Evolutionary conservation across 2,797 vertebrate species (phyloP), one percentile per base, ranked within the genome.

Genomic region (Coregonus sp.): DNA sequence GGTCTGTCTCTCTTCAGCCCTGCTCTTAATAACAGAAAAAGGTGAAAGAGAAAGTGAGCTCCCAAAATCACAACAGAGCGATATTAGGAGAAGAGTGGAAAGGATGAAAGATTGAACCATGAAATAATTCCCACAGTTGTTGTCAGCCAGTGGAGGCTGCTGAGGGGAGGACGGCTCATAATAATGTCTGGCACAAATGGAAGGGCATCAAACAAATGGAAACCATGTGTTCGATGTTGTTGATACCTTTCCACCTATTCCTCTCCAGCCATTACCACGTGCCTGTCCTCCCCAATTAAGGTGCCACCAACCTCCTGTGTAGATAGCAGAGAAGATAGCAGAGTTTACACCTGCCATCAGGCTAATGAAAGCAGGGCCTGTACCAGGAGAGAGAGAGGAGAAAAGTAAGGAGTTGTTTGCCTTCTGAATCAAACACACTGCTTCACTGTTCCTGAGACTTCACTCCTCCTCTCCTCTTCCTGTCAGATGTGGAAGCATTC

Each of bases 391-490:
- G 15, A 56, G 82, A 76, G 81, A 81, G 73, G 70, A 78, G 2
- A 47, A 47, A 47, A 11, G 40, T 9, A 47, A 47, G 72, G 65
- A 77, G 75, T 67, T 47, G 78, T 82, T 82, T 78, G 80, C 75
- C 72, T 78, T 79, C 1, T 74, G 29, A 75, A 77, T 69, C 6
- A 81, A 80, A 78, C 72, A 84, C 63, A 75, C 52, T 37, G 56
- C 29, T 70, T 11, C 51, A 52, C 70, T 75, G 78, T 81, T 81
- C 59, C 76, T 61, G 33, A 66, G 31, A n/a, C 5, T 59, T 59
- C 54, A 67, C 52, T 75, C 61, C 69, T 75, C 33, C 59, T 77
- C 73, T 75, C 6, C 61, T 29, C 33, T 75, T 56, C 3, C 5
- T 52, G 59, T 20, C 51, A 6, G 52, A 54, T 54, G 52, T 54